These are phyloP conservation scores for Muscicapa comitata DNA, from an alignment of 2,797 vertebrate genomes.

Conservation along the genomic window DNA sequence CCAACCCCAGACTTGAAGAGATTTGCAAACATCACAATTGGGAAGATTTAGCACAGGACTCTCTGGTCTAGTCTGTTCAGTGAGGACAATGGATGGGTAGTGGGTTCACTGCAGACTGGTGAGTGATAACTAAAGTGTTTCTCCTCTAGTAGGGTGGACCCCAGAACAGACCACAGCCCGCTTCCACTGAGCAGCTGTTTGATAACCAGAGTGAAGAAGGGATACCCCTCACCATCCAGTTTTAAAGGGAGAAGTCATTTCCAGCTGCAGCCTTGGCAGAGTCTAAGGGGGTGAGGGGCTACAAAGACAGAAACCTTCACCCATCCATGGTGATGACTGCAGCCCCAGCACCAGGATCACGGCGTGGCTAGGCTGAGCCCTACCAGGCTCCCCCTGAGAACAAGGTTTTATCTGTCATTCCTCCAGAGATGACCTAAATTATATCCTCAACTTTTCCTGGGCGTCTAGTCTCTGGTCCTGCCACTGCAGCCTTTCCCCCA, in stretches of 20 bases:
- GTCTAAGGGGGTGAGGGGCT: neutral
- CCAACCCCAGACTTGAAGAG: neutral
- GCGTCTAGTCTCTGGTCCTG: neutral
- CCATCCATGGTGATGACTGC: neutral
- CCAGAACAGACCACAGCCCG: neutral
- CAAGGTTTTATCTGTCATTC: neutral
- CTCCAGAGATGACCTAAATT: neutral
- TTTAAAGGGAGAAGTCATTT: neutral
- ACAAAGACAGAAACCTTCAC: neutral
- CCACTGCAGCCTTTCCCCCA: neutral
- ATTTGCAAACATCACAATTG: neutral
- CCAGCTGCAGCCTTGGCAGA: neutral
- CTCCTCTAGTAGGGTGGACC: neutral
- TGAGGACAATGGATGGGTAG: neutral
- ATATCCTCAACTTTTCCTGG: neutral
- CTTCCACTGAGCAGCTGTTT: neutral
- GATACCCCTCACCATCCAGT: neutral
- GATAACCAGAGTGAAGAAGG: neutral
- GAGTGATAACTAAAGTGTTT: neutral
- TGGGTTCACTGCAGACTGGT: neutral
- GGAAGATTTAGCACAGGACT: neutral
- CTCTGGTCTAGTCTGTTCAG: neutral
- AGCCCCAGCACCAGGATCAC: neutral
- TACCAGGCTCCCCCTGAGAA: neutral
- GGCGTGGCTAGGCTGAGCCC: neutral